Evolutionary conservation across 2,888 invertebrate genomes (phyloP).

Genomic region (Lepidocyrtoides sp.): DNA sequence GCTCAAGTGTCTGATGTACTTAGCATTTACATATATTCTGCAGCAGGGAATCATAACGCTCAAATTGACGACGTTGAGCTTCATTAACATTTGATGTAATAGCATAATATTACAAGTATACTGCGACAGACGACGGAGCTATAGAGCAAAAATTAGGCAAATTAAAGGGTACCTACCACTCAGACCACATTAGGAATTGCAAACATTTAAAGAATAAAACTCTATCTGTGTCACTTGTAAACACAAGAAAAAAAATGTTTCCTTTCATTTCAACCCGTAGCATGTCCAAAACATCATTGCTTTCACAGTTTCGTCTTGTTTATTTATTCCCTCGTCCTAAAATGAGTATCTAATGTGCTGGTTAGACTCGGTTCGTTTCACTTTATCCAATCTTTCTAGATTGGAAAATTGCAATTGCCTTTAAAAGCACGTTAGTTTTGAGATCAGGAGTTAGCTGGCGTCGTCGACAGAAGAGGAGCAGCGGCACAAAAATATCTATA

Average conservation of each 20-base stretch:
- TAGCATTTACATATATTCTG: constrained; percentile 77
- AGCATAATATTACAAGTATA: not conserved
- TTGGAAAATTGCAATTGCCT: constrained; percentile 84
- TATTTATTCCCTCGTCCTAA: constrained; percentile 31
- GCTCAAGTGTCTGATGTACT: constrained; percentile 75
- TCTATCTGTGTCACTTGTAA: not conserved
- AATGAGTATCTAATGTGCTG: constrained; percentile 59
- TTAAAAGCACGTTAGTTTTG: constrained; percentile 83
- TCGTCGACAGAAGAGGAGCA: constrained; percentile 49
- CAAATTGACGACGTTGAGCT: constrained; percentile 80
- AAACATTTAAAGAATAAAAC: not conserved
- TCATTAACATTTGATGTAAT: constrained; percentile 24
- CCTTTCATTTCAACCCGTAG: not conserved
- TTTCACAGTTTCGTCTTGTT: constrained; percentile 38
- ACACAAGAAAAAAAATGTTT: not conserved
- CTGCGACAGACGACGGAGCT: not conserved
- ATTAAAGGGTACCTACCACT: not conserved
- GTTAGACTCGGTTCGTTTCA: constrained; percentile 73
- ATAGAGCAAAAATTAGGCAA: not conserved
- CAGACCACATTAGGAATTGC: not conserved
- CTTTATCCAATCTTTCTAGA: constrained; percentile 69
- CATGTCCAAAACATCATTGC: not conserved
- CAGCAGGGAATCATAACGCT: constrained; percentile 57
- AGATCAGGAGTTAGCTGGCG: constrained; percentile 67
- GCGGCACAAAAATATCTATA: constrained; percentile 26